A percentile compares a stretch with the other conserved stretches of the same genome.
These are phyloP conservation scores for Halictus rubicundus DNA, from an alignment of 1,140 invertebrate species.

Conservation along the genomic window DNA sequence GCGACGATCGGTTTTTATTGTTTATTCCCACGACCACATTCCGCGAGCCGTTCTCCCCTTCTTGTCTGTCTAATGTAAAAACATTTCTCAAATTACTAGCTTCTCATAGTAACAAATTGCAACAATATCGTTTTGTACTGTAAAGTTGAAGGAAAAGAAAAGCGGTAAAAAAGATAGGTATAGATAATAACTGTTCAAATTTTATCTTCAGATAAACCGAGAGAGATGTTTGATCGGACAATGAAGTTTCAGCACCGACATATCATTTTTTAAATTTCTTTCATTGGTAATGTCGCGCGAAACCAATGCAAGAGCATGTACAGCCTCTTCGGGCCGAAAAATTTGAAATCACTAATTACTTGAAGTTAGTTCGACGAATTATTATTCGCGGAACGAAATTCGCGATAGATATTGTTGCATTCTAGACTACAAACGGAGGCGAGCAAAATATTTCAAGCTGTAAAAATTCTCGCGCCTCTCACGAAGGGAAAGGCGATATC, in stretches of 20 bases:
- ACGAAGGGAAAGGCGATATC: neutral
- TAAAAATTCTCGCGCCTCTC: conserved; percentile 6
- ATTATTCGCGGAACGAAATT: neutral
- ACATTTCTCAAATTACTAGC: conserved; percentile 18
- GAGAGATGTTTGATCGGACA: neutral
- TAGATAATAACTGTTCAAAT: neutral
- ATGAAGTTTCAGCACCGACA: neutral
- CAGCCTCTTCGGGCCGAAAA: neutral
- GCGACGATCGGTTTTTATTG: conserved; percentile 26
- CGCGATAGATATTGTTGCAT: neutral
- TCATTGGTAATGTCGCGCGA: neutral
- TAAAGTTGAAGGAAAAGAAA: neutral
- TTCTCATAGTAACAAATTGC: neutral
- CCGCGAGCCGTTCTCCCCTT: conserved; percentile 27
- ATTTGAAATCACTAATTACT: neutral
- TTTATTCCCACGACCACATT: conserved; percentile 55
- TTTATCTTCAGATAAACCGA: neutral
- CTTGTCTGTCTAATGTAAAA: conserved; percentile 43
- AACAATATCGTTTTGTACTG: neutral
- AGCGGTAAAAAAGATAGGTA: too few species aligned
- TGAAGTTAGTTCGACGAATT: neutral
- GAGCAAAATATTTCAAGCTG: neutral
- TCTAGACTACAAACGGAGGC: too few species aligned
- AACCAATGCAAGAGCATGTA: neutral
- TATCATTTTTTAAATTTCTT: neutral